Base-by-base conservation (phyloP, 53 echinoderm and acorn worm genomes). In the Echinometra lucunter region DNA sequence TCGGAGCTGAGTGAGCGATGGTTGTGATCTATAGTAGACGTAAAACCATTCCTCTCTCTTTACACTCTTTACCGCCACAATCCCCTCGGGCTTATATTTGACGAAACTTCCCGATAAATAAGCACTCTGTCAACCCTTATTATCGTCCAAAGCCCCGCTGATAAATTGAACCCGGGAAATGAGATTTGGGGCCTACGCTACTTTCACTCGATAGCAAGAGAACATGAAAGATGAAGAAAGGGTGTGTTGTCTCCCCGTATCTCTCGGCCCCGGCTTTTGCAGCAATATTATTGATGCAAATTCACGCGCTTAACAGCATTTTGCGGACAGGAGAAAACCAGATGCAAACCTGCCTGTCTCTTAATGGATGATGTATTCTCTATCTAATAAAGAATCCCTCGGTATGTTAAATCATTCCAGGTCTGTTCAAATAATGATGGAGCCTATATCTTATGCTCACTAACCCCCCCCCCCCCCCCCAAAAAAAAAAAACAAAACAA, bases 61-160 rank as follows among this genome's bases (percentile, higher is more conserved):
- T 90, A 90, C 90, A 40, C 23, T 60, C 90, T 60, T 63, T 25
- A 90, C 90, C 90, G 90, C 58, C 58, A 34, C 58, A 57, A 90
- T 90, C 90, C 90, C 90, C 90, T 38, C 60, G 90, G 90, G 90
- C 90, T 90, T 90, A 90, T 90, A 90, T 90, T 90, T 90, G 90
- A 90, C 90, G 90, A 60, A 90, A 90, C 90, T 90, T 90, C 90
- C 90, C 90, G 90, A 90, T 90, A 60, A 90, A 90, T 90, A 90
- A 90, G 90, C 90, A 90, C 90, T 90, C 90, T 90, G 90, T 90
- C 90, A 90, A 60, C 63, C 90, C 90, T 90, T 60, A 90, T 90
- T 90, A 90, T 58, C 58, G 40, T 60, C 90, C 63, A 60, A 90
- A 90, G 63, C 23, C 90, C 90, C 63, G 90, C 90, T 90, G 90